Base-by-base conservation (phyloP, 2,113 vertebrate genomes). In the Astatotilapia flaviijosephi region DNA sequence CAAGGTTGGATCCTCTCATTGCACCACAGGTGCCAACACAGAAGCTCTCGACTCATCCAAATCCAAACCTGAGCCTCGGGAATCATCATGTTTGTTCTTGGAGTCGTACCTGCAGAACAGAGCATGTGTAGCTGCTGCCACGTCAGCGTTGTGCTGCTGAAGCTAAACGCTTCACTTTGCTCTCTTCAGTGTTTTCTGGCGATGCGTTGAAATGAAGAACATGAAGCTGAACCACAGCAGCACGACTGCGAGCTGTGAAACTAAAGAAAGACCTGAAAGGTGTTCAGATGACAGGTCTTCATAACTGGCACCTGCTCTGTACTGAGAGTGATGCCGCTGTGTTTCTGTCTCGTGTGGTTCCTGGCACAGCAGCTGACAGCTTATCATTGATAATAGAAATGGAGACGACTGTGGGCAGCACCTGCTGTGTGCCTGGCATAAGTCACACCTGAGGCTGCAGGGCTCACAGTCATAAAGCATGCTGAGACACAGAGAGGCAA, bases 351-450 rank as follows among this genome's bases (percentile, higher is more conserved):
- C 5, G 3, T 19, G 23, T 75, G 26, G 42, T 17, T 75, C 6
- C 21, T 1, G 9, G 40, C 15, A 7, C 4, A 7, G 42, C 14
- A 51, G 40, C 5, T 55, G 58, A 35, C 84, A 65, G 86, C 35
- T 86, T 4, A 12, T 77, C 55, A 62, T 54, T 49, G 80, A 21
- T 53, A 15, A 40, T 54, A 47, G 51, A 7, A 11, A 26, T 8
- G 31, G 28, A 28, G 8, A 42, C 93, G 19, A 94, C 86, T 1
- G 95, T 96, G 7, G 90, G 95, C 90, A 94, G 95, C 95, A 96
- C 88, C 12, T 89, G 93, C 86, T 95, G 90, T 94, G 96, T 97
- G 93, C 95, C 93, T 40, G 54, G 35, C 9, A 82, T 86, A 80
- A 86, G 82, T 89, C 21, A 56, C 14, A 13, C 17, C 21, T 13